Conservation (phyloP, 2,888 invertebrate species). For the Marronus borbonicus region DNA sequence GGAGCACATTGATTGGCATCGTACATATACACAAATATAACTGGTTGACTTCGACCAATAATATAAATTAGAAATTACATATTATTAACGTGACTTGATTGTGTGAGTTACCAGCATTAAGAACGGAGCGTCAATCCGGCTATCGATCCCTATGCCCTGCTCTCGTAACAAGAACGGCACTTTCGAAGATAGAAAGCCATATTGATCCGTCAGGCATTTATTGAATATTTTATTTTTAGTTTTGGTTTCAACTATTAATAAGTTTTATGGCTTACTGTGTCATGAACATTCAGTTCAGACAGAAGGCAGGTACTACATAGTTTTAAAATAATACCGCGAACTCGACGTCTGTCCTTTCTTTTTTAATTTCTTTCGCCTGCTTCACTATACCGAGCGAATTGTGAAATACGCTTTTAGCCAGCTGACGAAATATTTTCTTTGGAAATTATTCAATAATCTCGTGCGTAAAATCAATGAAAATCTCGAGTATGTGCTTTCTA, state of each 20-base stretch:
- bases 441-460: conserved; percentile 38
- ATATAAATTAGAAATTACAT: too few species aligned
- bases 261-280: conserved; percentile 47
- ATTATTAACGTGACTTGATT: too few species aligned
- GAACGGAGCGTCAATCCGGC: too few species aligned
- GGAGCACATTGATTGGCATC: too few species aligned
- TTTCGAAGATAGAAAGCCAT: conserved; percentile 39
- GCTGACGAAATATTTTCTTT: conserved; percentile 33
- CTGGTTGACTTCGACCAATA: too few species aligned
- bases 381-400: not conserved
- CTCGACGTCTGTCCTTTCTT: not conserved
- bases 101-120: too few species aligned
- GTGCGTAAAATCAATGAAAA: conserved; percentile 12
- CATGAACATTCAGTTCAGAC: conserved; percentile 42
- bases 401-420: conserved; percentile 29
- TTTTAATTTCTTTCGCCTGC: conserved; percentile 17
- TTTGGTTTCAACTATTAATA: conserved; percentile 47
- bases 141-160: too few species aligned
- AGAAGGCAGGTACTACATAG: conserved; percentile 28
- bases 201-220: conserved; percentile 46
- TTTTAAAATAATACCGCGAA: conserved; percentile 31
- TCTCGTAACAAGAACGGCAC: conserved; percentile 18
- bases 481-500: not conserved
- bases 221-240: conserved; percentile 50
- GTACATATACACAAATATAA: too few species aligned